Percentiles rank a stretch among this genome's conserved stretches.
Conservation (phyloP, 2,888 invertebrate species). For the Trissoscelio sp. region DNA sequence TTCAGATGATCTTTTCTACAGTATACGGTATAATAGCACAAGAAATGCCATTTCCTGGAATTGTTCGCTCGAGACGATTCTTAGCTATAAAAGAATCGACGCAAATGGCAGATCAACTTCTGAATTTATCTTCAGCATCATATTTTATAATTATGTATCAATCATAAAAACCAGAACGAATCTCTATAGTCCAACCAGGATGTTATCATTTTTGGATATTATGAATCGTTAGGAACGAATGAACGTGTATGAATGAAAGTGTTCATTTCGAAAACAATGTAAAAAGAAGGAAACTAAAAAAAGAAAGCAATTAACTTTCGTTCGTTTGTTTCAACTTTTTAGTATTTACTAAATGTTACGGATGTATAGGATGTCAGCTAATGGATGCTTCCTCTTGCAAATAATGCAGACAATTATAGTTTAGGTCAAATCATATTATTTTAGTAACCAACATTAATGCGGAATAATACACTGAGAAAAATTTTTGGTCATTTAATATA, state of each 20-base stretch:
- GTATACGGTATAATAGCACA: constrained; percentile 74
- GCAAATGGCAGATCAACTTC: constrained; percentile 57
- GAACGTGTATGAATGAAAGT: constrained; percentile 56
- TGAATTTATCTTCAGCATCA: constrained; percentile 49
- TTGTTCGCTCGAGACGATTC: constrained; percentile 77
- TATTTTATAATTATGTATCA: constrained; percentile 64
- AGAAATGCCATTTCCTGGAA: constrained; percentile 76
- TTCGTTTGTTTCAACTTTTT: constrained; percentile 18
- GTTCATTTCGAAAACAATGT: constrained; percentile 34
- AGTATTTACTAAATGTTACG: background rate
- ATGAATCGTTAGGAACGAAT: no score
- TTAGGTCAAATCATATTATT: no score
- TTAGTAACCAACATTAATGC: no score
- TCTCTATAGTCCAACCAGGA: constrained; percentile 8
- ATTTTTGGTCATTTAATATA: no score
- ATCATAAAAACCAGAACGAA: constrained; percentile 60
- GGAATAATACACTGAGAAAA: no score
- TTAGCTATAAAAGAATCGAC: constrained; percentile 71
- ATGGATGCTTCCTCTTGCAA: constrained; percentile 1
- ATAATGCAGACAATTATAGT: background rate
- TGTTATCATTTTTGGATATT: constrained; percentile 47
- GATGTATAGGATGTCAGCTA: constrained; percentile 28
- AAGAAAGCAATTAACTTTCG: constrained; percentile 43
- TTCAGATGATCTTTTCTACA: constrained; percentile 76
- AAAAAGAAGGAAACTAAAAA: constrained; percentile 44